Evolutionary conservation across 2,113 vertebrate genomes (phyloP).

Genomic region (Salminus brasiliensis): DNA sequence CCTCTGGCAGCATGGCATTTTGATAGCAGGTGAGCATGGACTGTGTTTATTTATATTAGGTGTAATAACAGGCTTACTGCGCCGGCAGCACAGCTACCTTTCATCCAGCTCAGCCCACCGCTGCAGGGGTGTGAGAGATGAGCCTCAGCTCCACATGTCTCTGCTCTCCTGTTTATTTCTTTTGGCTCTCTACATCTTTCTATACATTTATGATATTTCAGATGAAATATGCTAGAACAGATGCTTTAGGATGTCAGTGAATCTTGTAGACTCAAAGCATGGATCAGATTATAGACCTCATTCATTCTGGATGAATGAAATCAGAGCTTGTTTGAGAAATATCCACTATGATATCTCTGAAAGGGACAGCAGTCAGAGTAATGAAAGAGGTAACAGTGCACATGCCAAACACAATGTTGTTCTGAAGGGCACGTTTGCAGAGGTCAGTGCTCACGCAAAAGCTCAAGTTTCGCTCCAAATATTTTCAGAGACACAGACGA

Average conservation of each 20-base stretch:
- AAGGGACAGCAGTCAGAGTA: background rate
- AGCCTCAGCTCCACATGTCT: slow-evolving; percentile 28
- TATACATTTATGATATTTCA: slow-evolving; percentile 29
- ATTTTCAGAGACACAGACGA: slow-evolving; percentile 16
- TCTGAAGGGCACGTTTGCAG: background rate
- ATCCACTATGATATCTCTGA: slow-evolving; percentile 5
- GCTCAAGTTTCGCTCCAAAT: background rate
- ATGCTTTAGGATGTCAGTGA: slow-evolving; percentile 16
- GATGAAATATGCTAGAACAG: background rate
- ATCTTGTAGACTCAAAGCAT: background rate
- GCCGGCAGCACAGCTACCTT: slow-evolving; percentile 7
- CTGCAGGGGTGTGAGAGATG: slow-evolving; percentile 42
- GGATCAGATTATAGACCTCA: background rate
- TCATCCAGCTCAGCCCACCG: slow-evolving; percentile 9
- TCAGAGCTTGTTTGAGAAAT: background rate
- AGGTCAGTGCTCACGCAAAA: background rate
- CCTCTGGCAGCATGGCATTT: slow-evolving; percentile 13
- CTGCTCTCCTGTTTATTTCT: slow-evolving; percentile 46
- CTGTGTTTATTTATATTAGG: slow-evolving; percentile 37
- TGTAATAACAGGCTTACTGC: slow-evolving; percentile 39
- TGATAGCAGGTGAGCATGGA: slow-evolving; percentile 35
- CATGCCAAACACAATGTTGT: background rate
- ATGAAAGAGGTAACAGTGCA: background rate
- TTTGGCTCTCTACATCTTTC: slow-evolving; percentile 31
- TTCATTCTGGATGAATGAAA: background rate